Evolutionary conservation across 2,797 vertebrate species (phyloP).

Genomic region (Phylloscopus collybita): DNA sequence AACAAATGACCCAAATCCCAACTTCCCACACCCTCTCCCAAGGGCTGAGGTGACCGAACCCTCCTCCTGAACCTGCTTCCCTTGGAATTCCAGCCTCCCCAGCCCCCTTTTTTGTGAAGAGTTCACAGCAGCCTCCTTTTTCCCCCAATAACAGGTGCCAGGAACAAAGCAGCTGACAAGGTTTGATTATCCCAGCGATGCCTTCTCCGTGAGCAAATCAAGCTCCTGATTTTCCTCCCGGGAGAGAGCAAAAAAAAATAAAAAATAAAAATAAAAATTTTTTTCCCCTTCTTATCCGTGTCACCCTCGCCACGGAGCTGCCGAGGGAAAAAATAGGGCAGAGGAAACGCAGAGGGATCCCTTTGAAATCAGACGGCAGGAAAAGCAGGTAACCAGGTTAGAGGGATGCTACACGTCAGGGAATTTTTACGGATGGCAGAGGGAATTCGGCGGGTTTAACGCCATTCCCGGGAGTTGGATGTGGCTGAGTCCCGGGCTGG

Average conservation of each 20-base stretch:
- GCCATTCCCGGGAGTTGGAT: rapidly evolving
- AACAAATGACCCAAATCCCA: background rate
- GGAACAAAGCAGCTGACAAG: conserved; percentile 9
- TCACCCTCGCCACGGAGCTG: background rate
- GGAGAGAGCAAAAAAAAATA: background rate
- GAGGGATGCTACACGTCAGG: background rate
- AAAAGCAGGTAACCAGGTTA: conserved; percentile 43
- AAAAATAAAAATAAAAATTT: background rate
- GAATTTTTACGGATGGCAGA: background rate
- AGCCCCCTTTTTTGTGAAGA: background rate
- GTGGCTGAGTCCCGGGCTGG: background rate
- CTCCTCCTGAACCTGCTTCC: background rate
- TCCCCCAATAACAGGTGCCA: background rate
- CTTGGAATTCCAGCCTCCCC: background rate
- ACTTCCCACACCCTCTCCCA: background rate
- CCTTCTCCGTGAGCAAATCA: background rate
- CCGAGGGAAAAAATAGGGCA: conserved; percentile 1
- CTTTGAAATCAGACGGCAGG: background rate
- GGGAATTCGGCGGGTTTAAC: background rate
- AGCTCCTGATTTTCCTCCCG: background rate
- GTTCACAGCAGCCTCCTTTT: background rate
- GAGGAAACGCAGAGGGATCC: background rate
- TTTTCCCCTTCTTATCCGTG: background rate
- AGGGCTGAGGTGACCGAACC: background rate
- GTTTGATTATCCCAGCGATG: background rate